Evolutionary conservation across 64 coral and sea anemone species (phyloP), one percentile per base, ranked within the genome.

Genomic region (Actinia equina): DNA sequence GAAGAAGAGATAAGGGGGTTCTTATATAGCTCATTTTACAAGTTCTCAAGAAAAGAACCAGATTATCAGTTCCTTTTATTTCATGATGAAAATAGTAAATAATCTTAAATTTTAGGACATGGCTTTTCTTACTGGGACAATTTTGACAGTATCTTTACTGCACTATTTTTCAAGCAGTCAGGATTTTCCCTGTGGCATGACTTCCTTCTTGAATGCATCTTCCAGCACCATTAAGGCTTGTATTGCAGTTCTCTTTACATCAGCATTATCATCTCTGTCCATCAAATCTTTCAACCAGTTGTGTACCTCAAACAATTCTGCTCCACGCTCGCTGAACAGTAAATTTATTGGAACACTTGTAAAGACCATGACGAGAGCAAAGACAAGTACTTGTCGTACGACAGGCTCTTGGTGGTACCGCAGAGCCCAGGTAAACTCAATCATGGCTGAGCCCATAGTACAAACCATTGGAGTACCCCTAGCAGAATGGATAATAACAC

Each of bases 391-490:
- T 20, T 95, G 93, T 16, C 93, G 77, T 44, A 99, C 88, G 84
- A 90, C 88, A 26, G 93, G 76, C 25, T 95, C 93, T 46, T 83
- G 62, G 79, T 99, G 93, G 83, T 95, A 99, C 6, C 89, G 78
- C 15, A 99, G 74, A 20, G 93, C 97, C 97, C 97, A 99, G 9
- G 93, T 79, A 91, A 99, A 95, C 55, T 99, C 97, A 52, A 99
- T 83, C 19, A 99, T 41, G 26, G 93, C 87, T 59, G 26, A 76
- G 13, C 90, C 93, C 93, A 99, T 99, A 53, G 80, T 88, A 2
- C 85, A 82, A 74, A 93, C 97, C 9, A 82, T 43, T 9, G 89
- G 86, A 37, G 93, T 93, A 6, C 87, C 93, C 25, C 76, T 79
- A 30, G 97, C 97, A 93, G 81, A 93, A 64, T 99, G 94, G 85